Conservation (phyloP, 2,113 vertebrate species). For the Heterochromis multidens region DNA sequence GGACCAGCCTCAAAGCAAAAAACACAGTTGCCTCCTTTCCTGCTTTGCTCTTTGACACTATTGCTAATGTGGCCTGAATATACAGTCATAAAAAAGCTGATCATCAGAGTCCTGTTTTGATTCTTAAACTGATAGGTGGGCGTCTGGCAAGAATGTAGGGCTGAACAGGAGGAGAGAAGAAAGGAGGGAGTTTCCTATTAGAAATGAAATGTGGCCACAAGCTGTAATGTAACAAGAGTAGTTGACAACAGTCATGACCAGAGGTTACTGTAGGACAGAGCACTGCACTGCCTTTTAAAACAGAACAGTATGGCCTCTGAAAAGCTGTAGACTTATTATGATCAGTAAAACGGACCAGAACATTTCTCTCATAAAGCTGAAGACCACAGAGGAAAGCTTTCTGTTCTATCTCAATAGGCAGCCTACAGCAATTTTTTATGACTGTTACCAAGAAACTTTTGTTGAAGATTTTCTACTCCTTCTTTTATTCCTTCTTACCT, state of each 20-base stretch:
- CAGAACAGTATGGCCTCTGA: neutral
- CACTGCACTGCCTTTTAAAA: neutral
- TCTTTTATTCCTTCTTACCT: neutral
- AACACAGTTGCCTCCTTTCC: neutral
- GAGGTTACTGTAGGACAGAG: constrained; percentile 33
- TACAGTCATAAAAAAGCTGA: neutral
- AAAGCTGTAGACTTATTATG: neutral
- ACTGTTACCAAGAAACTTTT: neutral
- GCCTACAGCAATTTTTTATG: neutral
- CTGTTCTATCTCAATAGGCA: neutral
- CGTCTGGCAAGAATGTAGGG: neutral
- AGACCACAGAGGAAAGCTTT: neutral
- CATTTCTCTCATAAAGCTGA: neutral
- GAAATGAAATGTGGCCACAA: constrained; percentile 13
- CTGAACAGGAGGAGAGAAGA: neutral
- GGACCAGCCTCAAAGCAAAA: neutral
- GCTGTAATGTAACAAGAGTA: constrained; percentile 19
- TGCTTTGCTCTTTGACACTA: neutral
- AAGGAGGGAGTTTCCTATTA: neutral
- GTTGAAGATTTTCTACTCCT: neutral
- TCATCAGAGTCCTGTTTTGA: neutral
- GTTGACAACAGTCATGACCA: constrained; percentile 7
- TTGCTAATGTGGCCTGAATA: neutral
- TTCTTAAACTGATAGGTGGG: neutral
- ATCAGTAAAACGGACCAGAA: neutral